These are phyloP conservation scores for Mustela lutreola DNA, from an alignment of 2,113 vertebrate species.

Conservation along the genomic window DNA sequence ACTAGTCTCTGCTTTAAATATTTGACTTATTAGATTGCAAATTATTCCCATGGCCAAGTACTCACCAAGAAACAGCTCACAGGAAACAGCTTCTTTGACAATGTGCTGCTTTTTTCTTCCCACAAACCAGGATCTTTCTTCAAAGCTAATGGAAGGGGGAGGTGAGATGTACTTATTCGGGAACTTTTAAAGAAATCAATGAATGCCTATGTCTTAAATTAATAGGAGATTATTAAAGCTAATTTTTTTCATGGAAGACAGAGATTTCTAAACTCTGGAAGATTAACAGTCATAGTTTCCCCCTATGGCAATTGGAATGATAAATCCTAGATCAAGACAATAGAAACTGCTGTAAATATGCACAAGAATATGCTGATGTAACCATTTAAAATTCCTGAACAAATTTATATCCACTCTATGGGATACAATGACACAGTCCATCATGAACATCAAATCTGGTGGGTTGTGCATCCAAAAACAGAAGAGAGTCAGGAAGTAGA, in stretches of 20 bases:
- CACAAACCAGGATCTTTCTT: background rate
- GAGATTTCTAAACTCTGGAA: background rate
- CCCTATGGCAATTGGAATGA: background rate
- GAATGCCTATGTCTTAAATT: background rate
- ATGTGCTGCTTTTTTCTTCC: background rate
- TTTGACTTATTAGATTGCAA: background rate
- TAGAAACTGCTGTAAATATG: background rate
- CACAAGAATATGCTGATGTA: background rate
- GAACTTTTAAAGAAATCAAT: background rate
- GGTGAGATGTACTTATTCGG: background rate
- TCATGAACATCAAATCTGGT: background rate
- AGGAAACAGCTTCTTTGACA: background rate
- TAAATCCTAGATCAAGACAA: background rate
- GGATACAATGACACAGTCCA: background rate
- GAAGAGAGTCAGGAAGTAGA: background rate
- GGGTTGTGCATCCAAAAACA: background rate
- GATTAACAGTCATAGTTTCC: background rate
- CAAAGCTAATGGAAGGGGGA: background rate
- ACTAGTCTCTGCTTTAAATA: background rate
- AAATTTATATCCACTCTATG: background rate
- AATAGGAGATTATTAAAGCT: background rate
- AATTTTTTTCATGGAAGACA: background rate
- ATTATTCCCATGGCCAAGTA: background rate
- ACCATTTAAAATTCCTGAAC: background rate
- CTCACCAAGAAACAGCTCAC: background rate